Percentiles rank a stretch among this genome's conserved stretches.
phyloP scores from a whole-genome alignment of 23 tunicate genomes.

The Styela clava region DNA sequence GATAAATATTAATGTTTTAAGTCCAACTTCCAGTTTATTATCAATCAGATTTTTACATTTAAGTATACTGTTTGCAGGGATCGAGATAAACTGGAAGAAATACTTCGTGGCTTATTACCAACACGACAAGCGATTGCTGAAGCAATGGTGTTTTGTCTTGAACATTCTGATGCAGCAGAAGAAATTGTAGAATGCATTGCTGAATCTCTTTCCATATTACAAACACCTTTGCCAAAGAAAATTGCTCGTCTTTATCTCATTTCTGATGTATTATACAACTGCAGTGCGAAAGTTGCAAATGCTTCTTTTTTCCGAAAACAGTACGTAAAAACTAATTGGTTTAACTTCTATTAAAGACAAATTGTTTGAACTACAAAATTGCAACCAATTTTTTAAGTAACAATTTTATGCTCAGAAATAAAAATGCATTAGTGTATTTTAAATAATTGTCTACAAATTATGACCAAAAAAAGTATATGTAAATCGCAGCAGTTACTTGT shows the following conservation, averaged over 20 bases:
- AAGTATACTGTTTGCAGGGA: too few relatives aligned
- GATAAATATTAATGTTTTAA: too few relatives aligned
- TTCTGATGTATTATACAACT: conserved; percentile 83
- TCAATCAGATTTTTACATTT: too few relatives aligned
- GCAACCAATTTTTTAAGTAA: too few relatives aligned
- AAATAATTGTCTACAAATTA: neutral
- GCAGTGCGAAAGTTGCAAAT: conserved; percentile 92
- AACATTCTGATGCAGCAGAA: conserved; percentile 89
- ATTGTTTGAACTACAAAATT: too few relatives aligned
- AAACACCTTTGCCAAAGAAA: conserved; percentile 86
- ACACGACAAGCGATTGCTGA: conserved; percentile 74
- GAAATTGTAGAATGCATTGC: conserved; percentile 93
- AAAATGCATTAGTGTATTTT: too few relatives aligned
- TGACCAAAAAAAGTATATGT: neutral
- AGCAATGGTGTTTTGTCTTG: conserved; percentile 89
- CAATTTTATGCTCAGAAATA: neutral
- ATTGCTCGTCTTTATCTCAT: conserved; percentile 85
- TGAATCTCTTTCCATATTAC: conserved; percentile 78
- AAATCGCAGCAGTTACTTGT: too few relatives aligned
- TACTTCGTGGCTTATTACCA: conserved; percentile 71
- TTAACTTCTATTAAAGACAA: neutral
- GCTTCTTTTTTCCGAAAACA: conserved; percentile 91
- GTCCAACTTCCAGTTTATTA: too few relatives aligned
- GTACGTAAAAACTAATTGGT: conserved; percentile 30
- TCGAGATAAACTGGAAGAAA: conserved; percentile 81